Conservation (phyloP, 2,113 vertebrate species). For the Holacanthus passer region DNA sequence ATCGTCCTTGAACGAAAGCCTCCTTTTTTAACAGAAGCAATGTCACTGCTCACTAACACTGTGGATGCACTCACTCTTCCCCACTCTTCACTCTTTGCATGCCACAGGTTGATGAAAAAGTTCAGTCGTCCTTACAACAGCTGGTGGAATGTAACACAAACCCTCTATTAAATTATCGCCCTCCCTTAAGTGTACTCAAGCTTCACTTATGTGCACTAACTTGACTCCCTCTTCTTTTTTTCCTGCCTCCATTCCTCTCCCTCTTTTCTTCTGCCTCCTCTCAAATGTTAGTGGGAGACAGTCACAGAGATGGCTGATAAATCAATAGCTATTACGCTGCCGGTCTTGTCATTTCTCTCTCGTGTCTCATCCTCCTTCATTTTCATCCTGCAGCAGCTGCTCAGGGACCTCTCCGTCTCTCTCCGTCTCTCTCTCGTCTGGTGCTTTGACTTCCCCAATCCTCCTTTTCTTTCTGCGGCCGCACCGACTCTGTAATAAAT, state of each 20-base stretch:
- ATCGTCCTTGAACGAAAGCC: conserved; percentile 3
- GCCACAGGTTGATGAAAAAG: conserved; percentile 57
- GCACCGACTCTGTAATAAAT: conserved; percentile 20
- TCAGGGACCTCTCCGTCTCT: conserved; percentile 31
- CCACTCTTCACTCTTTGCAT: conserved; percentile 45
- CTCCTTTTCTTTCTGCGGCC: conserved; percentile 20
- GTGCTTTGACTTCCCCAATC: conserved; percentile 22
- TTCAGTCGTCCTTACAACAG: conserved; percentile 33
- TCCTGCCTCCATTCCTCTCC: conserved; percentile 38
- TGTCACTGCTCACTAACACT: background rate
- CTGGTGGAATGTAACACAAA: conserved; percentile 63
- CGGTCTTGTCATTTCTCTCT: conserved; percentile 47
- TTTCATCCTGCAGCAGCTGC: conserved; percentile 50
- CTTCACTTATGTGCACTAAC: conserved; percentile 58
- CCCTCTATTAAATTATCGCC: conserved; percentile 51
- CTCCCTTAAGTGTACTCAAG: conserved; percentile 70
- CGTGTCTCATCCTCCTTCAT: conserved; percentile 44
- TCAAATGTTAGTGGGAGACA: conserved; percentile 25
- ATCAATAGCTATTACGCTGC: conserved; percentile 61
- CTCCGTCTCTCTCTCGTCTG: conserved; percentile 2
- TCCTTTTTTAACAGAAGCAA: background rate
- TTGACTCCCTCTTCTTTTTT: conserved; percentile 32
- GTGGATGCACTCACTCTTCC: background rate
- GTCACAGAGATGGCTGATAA: conserved; percentile 35
- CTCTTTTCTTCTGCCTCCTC: conserved; percentile 31